These are phyloP conservation scores for Accipiter cooperii DNA, from an alignment of 2,113 vertebrate species.

Conservation along the genomic window DNA sequence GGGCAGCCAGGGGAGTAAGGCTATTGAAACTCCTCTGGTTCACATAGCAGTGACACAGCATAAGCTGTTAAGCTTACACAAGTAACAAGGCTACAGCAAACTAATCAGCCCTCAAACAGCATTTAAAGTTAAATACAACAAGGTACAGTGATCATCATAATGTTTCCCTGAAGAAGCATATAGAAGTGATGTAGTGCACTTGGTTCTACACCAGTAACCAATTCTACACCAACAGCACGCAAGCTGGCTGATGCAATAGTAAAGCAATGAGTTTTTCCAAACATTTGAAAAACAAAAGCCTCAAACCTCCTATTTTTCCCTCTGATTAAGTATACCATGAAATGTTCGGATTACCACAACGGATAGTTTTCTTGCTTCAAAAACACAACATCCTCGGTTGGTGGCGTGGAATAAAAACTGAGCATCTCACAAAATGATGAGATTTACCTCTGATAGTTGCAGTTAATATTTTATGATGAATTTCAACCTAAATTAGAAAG, in stretches of 20 bases:
- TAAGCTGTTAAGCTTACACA: neutral
- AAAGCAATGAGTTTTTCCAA: neutral
- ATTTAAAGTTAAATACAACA: neutral
- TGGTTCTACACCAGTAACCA: neutral
- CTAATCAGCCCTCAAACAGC: neutral
- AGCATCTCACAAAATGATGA: neutral
- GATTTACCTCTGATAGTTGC: constrained; percentile 1
- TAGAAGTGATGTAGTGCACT: neutral
- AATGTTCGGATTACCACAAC: neutral
- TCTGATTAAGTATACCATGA: neutral
- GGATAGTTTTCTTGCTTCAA: neutral
- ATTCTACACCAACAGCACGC: neutral
- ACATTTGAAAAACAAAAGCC: neutral
- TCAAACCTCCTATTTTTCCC: neutral
- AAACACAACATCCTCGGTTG: neutral
- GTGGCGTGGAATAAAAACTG: neutral
- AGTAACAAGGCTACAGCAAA: neutral
- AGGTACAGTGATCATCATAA: neutral
- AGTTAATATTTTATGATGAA: constrained; percentile 20
- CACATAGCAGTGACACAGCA: neutral
- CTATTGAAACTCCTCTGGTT: neutral
- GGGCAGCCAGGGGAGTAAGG: neutral
- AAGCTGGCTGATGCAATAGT: neutral
- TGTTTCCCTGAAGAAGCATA: neutral
- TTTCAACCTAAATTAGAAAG: constrained; percentile 9